Evolutionary conservation across 2,888 invertebrate genomes (phyloP).

Genomic region (Macaria liturata): DNA sequence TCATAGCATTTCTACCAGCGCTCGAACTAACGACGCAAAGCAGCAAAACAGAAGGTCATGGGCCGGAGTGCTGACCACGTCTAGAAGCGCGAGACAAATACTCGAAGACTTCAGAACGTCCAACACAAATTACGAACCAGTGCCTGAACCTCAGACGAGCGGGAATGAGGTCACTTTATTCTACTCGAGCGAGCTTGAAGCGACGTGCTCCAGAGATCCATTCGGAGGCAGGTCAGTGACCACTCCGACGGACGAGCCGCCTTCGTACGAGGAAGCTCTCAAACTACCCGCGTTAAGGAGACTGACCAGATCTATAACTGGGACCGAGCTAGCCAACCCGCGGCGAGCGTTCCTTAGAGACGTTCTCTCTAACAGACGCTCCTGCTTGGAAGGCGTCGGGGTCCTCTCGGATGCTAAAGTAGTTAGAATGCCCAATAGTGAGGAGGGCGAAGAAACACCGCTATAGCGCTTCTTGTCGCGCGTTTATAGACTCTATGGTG

Average conservation of each 20-base stretch:
- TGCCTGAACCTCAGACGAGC: conserved; percentile 58
- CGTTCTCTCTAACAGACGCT: conserved; percentile 74
- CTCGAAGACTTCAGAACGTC: conserved; percentile 67
- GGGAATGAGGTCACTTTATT: conserved; percentile 62
- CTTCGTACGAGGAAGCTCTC: conserved; percentile 86
- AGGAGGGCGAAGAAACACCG: conserved; percentile 72
- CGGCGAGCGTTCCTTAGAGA: conserved; percentile 77
- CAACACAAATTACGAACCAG: conserved; percentile 60
- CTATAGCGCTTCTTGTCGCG: conserved; percentile 64
- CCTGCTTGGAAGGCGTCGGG: conserved; percentile 75
- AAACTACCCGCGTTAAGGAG: conserved; percentile 82
- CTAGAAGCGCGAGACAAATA: conserved; percentile 71
- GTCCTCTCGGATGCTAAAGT: conserved; percentile 71
- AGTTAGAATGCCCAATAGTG: conserved; percentile 67
- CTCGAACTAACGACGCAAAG: conserved; percentile 62
- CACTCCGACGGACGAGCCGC: conserved; percentile 83
- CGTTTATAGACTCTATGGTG: conserved; percentile 66
- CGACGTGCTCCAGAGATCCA: conserved; percentile 84
- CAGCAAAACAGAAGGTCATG: conserved; percentile 72
- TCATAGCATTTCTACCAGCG: conserved; percentile 59
- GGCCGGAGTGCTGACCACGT: conserved; percentile 70
- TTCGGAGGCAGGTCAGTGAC: conserved; percentile 82
- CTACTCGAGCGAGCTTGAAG: conserved; percentile 70
- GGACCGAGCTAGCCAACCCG: conserved; percentile 78
- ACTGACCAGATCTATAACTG: conserved; percentile 84